Conservation (phyloP, 2,888 invertebrate genomes). For the Notocelia uddmanniana region DNA sequence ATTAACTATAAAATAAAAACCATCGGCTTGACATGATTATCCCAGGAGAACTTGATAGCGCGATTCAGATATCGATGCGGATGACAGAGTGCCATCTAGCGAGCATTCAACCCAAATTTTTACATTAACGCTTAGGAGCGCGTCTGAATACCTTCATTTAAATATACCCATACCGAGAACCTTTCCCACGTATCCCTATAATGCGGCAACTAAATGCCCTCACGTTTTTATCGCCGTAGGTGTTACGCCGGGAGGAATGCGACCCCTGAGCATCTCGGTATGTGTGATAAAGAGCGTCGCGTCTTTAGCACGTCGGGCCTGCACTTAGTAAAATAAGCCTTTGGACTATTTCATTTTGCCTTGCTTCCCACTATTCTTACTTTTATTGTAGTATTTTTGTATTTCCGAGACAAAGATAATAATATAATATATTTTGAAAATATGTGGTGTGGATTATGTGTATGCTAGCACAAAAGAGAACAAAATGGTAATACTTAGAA, state of each 20-base stretch:
- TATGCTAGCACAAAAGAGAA: too few relatives aligned
- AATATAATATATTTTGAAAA: too few relatives aligned
- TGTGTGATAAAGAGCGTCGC: conserved; percentile 52
- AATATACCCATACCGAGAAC: conserved; percentile 1
- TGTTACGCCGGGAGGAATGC: conserved; percentile 51
- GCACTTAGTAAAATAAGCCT: conserved; percentile 45
- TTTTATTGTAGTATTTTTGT: neutral
- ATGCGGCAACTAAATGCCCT: conserved; percentile 43
- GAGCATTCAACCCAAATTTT: too few relatives aligned
- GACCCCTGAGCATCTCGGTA: conserved; percentile 51
- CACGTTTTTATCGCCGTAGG: conserved; percentile 49
- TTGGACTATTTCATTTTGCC: conserved; percentile 34
- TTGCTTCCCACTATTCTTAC: neutral
- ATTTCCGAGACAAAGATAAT: too few relatives aligned
- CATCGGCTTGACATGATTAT: too few relatives aligned
- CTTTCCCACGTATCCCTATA: conserved; percentile 20
- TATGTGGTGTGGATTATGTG: too few relatives aligned
- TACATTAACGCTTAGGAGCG: too few relatives aligned
- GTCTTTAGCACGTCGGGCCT: conserved; percentile 42
- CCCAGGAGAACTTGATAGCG: too few relatives aligned
- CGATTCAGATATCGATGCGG: too few relatives aligned
- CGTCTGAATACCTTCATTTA: neutral
- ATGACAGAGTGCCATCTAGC: too few relatives aligned
- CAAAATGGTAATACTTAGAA: too few relatives aligned
- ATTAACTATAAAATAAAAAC: too few relatives aligned